Percentiles rank a stretch among this genome's conserved stretches.
Conservation (phyloP, 1,140 invertebrate species). For the Drosophila orena region DNA sequence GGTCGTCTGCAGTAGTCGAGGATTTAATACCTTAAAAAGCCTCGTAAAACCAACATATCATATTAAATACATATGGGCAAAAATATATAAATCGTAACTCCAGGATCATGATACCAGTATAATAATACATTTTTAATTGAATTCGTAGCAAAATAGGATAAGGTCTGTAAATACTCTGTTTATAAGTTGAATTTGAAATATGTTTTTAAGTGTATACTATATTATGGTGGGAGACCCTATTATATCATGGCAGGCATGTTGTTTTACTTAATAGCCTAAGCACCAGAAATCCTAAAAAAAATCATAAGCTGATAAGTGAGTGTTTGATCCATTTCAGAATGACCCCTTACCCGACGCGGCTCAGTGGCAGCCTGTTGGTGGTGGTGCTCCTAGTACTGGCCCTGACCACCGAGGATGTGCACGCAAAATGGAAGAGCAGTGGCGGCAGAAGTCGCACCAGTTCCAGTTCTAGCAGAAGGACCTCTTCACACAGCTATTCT, state of each 20-base stretch:
- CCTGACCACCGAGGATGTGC: slow-evolving; percentile 40
- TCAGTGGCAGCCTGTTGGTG: slow-evolving; percentile 36
- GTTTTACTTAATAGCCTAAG: background rate
- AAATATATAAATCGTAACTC: no score
- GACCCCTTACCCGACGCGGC: slow-evolving; percentile 36
- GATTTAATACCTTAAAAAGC: background rate
- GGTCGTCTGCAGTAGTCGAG: background rate
- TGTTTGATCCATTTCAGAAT: slow-evolving; percentile 41
- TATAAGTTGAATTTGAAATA: no score
- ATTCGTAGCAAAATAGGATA: no score
- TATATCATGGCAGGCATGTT: background rate
- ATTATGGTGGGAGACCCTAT: no score
- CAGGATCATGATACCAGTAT: no score
- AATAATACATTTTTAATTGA: no score
- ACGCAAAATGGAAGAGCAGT: slow-evolving; percentile 61
- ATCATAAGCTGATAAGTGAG: background rate
- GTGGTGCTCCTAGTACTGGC: slow-evolving; percentile 46
- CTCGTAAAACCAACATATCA: background rate
- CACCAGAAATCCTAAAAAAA: background rate
- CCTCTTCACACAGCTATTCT: background rate
- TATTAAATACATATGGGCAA: background rate
- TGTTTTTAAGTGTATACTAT: no score
- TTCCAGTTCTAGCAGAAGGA: slow-evolving; percentile 39
- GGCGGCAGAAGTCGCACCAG: slow-evolving; percentile 48
- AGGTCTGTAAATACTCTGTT: no score